Conservation (phyloP, 35 echinoderm and acorn worm genomes). For the Diadema setosum region DNA sequence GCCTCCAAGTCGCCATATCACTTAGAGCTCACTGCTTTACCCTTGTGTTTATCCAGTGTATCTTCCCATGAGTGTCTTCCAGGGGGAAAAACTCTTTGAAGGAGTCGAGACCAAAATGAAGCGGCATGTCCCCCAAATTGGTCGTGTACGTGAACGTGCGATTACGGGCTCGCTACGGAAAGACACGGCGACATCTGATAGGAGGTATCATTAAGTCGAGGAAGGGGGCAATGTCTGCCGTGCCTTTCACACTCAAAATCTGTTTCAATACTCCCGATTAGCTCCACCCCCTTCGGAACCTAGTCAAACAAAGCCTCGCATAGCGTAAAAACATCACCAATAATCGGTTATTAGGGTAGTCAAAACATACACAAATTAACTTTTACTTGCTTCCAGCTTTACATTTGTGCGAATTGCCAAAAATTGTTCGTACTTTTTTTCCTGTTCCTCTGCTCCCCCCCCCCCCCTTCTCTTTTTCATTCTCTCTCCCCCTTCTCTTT, state of each 20-base stretch:
- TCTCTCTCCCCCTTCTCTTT: background rate
- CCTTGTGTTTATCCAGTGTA: too few relatives aligned
- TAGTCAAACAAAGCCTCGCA: background rate
- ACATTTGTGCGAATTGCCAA: background rate
- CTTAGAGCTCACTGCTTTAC: too few relatives aligned
- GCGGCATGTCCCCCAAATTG: too few relatives aligned
- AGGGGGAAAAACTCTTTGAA: too few relatives aligned
- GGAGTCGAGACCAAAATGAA: too few relatives aligned
- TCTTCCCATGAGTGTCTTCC: too few relatives aligned
- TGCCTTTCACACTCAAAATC: background rate
- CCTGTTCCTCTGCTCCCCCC: background rate
- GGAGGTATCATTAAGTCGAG: background rate
- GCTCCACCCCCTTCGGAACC: background rate
- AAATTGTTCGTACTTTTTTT: background rate
- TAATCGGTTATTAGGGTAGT: background rate
- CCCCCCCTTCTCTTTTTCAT: background rate
- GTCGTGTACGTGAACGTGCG: too few relatives aligned
- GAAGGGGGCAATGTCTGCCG: background rate
- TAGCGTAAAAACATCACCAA: background rate
- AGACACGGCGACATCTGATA: background rate
- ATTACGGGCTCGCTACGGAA: too few relatives aligned
- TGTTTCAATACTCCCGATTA: slow-evolving; percentile 7
- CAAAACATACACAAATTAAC: background rate
- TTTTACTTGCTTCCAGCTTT: background rate
- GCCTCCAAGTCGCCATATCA: too few relatives aligned